Conservation (phyloP, 2,797 vertebrate genomes). For the Perodicticus potto region DNA sequence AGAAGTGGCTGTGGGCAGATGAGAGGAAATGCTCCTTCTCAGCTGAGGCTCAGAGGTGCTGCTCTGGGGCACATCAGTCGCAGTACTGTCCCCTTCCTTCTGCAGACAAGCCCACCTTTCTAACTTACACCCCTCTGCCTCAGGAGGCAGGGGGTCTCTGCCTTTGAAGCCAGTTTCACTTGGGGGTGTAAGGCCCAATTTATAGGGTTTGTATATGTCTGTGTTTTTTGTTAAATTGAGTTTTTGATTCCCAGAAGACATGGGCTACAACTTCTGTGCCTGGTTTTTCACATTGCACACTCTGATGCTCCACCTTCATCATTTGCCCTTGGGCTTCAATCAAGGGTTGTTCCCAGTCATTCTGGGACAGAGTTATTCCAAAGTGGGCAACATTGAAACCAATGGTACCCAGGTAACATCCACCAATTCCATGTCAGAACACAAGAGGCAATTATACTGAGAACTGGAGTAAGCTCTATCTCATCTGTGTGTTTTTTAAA, state of each 20-base stretch:
- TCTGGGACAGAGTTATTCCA: background rate
- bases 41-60: background rate
- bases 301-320: background rate
- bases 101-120: background rate
- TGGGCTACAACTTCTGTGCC: background rate
- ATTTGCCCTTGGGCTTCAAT: background rate
- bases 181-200: background rate
- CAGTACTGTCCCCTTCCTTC: background rate
- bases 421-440: background rate
- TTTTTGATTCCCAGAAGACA: constrained; percentile 25
- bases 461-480: background rate
- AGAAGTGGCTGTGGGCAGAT: background rate
- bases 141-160: background rate
- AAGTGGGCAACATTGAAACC: background rate
- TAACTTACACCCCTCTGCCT: background rate
- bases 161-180: background rate
- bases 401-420: background rate
- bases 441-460: background rate
- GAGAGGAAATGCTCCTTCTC: background rate
- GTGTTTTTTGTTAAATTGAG: background rate
- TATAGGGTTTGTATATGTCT: background rate
- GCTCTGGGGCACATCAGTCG: background rate
- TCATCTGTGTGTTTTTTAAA: background rate
- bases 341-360: background rate
- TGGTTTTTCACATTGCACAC: background rate